phyloP scores from a whole-genome alignment of 2,113 vertebrate genomes.

The Saguinus midas region DNA sequence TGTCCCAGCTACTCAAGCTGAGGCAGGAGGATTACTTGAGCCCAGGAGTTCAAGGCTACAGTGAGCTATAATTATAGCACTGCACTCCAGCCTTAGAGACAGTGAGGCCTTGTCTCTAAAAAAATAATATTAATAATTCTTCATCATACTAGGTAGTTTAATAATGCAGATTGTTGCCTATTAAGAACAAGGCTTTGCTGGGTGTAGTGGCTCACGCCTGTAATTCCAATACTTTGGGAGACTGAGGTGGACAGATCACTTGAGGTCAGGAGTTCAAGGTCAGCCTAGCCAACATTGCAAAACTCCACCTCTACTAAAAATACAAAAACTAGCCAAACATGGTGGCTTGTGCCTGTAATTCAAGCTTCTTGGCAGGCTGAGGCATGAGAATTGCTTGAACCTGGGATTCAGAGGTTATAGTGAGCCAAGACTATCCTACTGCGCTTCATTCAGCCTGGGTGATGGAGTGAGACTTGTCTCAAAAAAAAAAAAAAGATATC shows the following conservation, averaged over 20 bases:
- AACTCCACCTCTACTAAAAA: background rate
- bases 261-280: background rate
- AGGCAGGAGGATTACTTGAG: no score
- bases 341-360: background rate
- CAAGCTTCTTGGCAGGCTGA: background rate
- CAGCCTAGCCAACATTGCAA: background rate
- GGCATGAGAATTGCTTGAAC: background rate
- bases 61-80: no score
- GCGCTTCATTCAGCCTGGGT: background rate
- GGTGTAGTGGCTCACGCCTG: background rate
- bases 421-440: background rate
- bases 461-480: no score
- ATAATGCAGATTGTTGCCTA: background rate
- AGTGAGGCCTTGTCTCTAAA: no score
- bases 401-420: background rate
- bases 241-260: background rate
- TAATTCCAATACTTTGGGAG: background rate
- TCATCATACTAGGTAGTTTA: background rate
- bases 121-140: background rate
- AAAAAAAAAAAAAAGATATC: background rate
- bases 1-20: no score
- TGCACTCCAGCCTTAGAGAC: no score
- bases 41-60: no score
- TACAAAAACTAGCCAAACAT: background rate
- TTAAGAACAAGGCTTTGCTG: background rate